Conservation (phyloP, 2,797 vertebrate genomes). For the Dermochelys coriacea region DNA sequence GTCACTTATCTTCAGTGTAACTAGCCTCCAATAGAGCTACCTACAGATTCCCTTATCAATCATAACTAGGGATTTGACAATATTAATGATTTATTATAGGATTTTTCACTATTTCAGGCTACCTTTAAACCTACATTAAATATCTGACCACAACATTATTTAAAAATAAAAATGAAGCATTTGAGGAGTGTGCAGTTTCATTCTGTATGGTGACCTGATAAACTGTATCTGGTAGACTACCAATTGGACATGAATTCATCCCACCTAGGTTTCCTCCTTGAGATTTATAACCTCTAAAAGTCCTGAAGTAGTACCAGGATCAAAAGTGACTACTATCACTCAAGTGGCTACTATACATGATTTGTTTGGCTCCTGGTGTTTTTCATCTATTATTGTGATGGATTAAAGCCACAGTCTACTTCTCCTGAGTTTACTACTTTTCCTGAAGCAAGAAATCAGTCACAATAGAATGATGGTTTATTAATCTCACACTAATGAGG, state of each 20-base stretch:
- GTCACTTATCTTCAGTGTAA: neutral
- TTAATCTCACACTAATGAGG: neutral
- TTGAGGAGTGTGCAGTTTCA: neutral
- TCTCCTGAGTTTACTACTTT: neutral
- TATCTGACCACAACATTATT: neutral
- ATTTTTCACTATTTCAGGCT: neutral
- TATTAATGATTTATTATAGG: neutral
- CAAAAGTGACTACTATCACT: neutral
- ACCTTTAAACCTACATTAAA: neutral
- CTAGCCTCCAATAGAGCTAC: neutral
- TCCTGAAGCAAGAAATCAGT: neutral
- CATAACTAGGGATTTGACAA: neutral
- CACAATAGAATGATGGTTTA: neutral
- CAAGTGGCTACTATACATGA: neutral
- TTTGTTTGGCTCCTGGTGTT: neutral
- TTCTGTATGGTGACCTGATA: neutral
- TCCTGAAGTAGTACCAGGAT: neutral
- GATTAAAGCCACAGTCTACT: neutral
- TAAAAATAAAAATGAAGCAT: neutral
- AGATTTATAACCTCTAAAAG: neutral
- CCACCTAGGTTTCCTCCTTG: neutral
- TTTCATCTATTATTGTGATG: neutral
- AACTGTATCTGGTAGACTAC: neutral
- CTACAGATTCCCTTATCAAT: neutral
- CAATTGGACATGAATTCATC: neutral